These are phyloP conservation scores for Homarus gammarus DNA, from an alignment of 2,888 invertebrate genomes.

Conservation along the genomic window DNA sequence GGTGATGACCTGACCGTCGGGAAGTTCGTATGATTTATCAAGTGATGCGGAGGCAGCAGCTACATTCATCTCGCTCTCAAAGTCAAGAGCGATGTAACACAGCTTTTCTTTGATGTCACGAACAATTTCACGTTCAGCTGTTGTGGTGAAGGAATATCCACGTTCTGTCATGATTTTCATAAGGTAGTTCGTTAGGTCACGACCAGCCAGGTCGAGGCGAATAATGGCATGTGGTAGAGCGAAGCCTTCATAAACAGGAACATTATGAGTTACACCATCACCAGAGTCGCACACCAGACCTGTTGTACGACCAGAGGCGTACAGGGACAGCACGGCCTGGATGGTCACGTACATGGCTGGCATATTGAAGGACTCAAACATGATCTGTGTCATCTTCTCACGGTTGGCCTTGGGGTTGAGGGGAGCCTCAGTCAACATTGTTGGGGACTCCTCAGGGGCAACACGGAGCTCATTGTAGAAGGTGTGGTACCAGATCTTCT, in stretches of 20 bases:
- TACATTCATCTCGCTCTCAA: slow-evolving; percentile 69
- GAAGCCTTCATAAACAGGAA: too few relatives aligned
- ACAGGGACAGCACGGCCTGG: too few relatives aligned
- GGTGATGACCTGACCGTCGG: slow-evolving; percentile 95
- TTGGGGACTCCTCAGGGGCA: slow-evolving; percentile 93
- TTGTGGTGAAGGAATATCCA: slow-evolving; percentile 65
- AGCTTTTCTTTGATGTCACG: too few relatives aligned
- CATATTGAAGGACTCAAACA: slow-evolving; percentile 81
- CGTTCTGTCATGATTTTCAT: slow-evolving; percentile 63
- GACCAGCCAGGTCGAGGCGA: too few relatives aligned
- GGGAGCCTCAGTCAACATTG: slow-evolving; percentile 88
- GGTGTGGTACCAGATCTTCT: slow-evolving; percentile 99
- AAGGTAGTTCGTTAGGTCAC: too few relatives aligned
- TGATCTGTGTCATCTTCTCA: slow-evolving; percentile 92
- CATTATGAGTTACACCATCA: too few relatives aligned
- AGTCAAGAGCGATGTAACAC: too few relatives aligned
- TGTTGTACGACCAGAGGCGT: too few relatives aligned
- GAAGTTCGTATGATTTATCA: slow-evolving; percentile 86
- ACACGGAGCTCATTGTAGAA: slow-evolving; percentile 99
- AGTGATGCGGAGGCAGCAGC: slow-evolving; percentile 64
- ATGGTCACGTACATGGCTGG: too few relatives aligned
- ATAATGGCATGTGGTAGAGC: too few relatives aligned
- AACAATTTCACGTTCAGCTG: too few relatives aligned
- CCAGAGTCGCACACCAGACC: too few relatives aligned
- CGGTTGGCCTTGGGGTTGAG: slow-evolving; percentile 97